Evolutionary conservation across 2,888 invertebrate genomes (phyloP).

Genomic region (Parasteatoda lunata): DNA sequence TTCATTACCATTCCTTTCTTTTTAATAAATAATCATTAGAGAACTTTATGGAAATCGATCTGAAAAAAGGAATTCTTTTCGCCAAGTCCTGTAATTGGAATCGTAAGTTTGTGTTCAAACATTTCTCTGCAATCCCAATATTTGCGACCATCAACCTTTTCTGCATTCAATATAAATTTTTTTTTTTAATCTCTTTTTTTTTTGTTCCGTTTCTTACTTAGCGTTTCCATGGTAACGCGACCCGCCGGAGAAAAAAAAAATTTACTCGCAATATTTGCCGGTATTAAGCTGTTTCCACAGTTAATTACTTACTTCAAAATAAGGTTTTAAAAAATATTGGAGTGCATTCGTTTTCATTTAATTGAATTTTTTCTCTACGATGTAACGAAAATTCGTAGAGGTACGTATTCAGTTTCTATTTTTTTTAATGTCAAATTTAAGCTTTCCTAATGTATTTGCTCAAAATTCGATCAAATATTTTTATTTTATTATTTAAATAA

Average conservation of each 20-base stretch:
- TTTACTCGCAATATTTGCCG: neutral
- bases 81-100: neutral
- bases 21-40: conserved; percentile 59
- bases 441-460: too few species aligned
- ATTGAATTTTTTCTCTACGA: neutral
- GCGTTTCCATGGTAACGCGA: neutral
- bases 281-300: neutral
- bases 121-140: neutral
- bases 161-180: neutral
- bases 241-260: neutral
- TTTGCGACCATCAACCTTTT: neutral
- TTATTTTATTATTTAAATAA: neutral
- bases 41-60: conserved; percentile 36
- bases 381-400: too few species aligned
- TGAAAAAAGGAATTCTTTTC: neutral
- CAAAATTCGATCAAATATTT: too few species aligned
- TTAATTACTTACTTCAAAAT: neutral
- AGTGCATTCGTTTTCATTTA: neutral
- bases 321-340: neutral
- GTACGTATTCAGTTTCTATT: too few species aligned
- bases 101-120: neutral
- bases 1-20: conserved; percentile 23
- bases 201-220: neutral
- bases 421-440: too few species aligned
- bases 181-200: neutral